Conservation (phyloP, 2,888 invertebrate genomes). For the Acanthosepion lycidas region DNA sequence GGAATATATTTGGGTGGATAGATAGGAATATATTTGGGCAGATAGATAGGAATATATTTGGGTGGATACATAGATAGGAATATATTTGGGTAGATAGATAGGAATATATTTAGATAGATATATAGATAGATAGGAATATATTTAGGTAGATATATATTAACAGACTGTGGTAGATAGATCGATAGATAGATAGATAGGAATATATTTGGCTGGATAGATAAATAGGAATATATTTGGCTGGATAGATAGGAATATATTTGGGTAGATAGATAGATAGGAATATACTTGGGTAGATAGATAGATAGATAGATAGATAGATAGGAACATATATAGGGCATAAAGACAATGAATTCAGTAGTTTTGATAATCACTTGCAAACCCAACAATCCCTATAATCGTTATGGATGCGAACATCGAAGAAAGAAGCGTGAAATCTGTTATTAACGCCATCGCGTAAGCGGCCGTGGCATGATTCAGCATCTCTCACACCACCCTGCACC, state of each 20-base stretch:
- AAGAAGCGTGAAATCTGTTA: constrained; percentile 9
- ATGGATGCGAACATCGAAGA: background rate
- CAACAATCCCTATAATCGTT: background rate
- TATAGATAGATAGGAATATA: too few relatives aligned
- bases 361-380: background rate
- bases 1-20: too few relatives aligned
- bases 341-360: background rate
- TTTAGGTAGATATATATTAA: too few relatives aligned
- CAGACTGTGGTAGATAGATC: too few relatives aligned
- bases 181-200: background rate
- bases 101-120: too few relatives aligned
- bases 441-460: background rate
- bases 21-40: too few relatives aligned
- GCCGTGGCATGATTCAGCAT: background rate
- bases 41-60: too few relatives aligned
- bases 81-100: too few relatives aligned
- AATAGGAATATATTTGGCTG: too few relatives aligned
- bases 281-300: background rate
- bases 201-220: too few relatives aligned
- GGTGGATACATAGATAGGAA: too few relatives aligned
- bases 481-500: background rate
- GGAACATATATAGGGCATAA: too few relatives aligned
- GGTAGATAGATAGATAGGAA: background rate
- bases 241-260: background rate
- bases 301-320: background rate